Evolutionary conservation across 2,797 vertebrate genomes (phyloP).

Genomic region (Eidolon dupreanum): DNA sequence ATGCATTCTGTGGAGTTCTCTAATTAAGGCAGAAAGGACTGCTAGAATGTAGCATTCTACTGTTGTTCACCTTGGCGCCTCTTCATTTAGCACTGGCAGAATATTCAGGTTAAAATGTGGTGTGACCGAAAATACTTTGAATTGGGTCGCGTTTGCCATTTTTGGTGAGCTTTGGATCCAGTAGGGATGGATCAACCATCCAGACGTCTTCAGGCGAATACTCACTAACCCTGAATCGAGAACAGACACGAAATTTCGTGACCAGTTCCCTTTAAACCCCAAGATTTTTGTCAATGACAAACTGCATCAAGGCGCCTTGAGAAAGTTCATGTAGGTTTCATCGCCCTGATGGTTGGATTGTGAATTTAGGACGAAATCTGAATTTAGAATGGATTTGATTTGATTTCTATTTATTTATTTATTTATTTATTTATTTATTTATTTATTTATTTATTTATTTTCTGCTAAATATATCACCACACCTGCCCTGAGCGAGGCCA

Average conservation of each 20-base stretch:
- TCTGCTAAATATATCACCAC: constrained; percentile 25
- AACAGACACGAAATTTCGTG: not conserved
- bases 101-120: constrained; percentile 58
- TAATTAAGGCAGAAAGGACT: constrained; percentile 55
- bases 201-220: not conserved
- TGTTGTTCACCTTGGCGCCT: constrained; percentile 3
- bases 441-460: too few relatives aligned
- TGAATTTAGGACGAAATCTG: constrained; percentile 65
- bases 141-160: not conserved
- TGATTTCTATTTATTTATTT: not conserved
- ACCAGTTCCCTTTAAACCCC: not conserved
- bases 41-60: not conserved
- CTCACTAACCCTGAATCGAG: not conserved
- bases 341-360: constrained; percentile 58
- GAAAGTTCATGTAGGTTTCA: constrained; percentile 74
- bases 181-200: not conserved
- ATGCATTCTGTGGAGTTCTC: not conserved
- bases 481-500: not conserved
- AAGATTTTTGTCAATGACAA: not conserved
- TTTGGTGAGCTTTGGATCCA: constrained; percentile 10
- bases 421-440: too few relatives aligned
- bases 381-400: constrained; percentile 56
- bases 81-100: constrained; percentile 24
- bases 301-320: constrained; percentile 27
- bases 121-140: constrained; percentile 3